Evolutionary conservation across 1,140 invertebrate genomes (phyloP), one percentile per base, ranked within the genome.

Genomic region (Melanaphis sacchari): DNA sequence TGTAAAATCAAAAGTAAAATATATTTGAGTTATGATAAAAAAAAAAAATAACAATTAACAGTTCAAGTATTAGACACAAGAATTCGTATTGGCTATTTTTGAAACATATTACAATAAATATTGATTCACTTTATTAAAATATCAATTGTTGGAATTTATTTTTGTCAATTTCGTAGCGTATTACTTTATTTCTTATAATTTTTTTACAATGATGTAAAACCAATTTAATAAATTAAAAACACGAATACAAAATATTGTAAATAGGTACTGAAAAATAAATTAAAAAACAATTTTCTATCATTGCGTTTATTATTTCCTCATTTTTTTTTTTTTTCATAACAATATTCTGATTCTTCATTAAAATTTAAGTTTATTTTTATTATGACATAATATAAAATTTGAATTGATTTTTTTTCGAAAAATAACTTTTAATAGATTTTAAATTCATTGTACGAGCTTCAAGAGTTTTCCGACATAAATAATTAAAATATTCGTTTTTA

Each of bases 401-500:
- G 59, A 76, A 76, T 76, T 76, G 59, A 66, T 18, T 76, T 76
- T 76, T n/a, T 76, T 76, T 18, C n/a, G n/a, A 9, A 31, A n/a
- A 76, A 76, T n/a, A 1, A 76, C 59, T n/a, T 66, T 76, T 18
- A 76, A 36, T 76, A 76, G 59, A 76, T 76, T 76, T 76, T n/a
- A 18, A 76, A 76, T n/a, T 36, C 59, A 76, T 76, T 76, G 59
- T n/a, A n/a, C 8, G 59, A 76, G 15, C 59, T 0, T 76, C 31
- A 18, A 76, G 59, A 1, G 59, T 66, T n/a, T 66, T 66, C 31
- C 11, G 31, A n/a, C 31, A n/a, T 76, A 76, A 76, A 76, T 76
- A 76, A 76, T 76, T 76, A 76, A 76, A 76, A n/a, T 76, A 31
- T n/a, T 76, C 31, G n/a, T 76, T 76, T n/a, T n/a, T 76, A n/a